Conservation (phyloP, 2,888 invertebrate species). For the Drosophila rellima region DNA sequence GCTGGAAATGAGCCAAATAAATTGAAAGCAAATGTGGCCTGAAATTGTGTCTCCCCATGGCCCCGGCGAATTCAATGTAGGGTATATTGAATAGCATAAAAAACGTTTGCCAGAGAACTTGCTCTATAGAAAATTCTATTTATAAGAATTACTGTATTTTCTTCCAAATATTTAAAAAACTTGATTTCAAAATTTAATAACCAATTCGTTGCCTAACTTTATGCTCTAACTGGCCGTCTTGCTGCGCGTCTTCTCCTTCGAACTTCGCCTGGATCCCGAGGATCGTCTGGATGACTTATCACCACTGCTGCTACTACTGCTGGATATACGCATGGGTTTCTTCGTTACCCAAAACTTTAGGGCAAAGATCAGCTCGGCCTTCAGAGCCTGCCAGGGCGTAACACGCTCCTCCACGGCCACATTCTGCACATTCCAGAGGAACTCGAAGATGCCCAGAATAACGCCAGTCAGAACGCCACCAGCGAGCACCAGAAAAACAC, state of each 20-base stretch:
- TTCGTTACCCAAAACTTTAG: conserved; percentile 91
- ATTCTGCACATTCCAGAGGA: conserved; percentile 93
- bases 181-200: conserved; percentile 8
- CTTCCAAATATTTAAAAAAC: conserved; percentile 31
- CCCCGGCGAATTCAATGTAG: conserved; percentile 42
- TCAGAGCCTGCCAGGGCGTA: conserved; percentile 89
- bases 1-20: conserved; percentile 70
- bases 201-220: conserved; percentile 6
- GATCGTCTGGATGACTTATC: conserved; percentile 74
- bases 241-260: conserved; percentile 72
- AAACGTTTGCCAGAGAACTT: conserved; percentile 20
- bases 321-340: conserved; percentile 88
- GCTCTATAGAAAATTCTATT: conserved; percentile 27
- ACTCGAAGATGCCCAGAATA: conserved; percentile 93
- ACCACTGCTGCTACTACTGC: conserved; percentile 62
- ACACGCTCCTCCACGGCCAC: conserved; percentile 92
- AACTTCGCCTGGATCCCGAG: conserved; percentile 66
- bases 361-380: conserved; percentile 90
- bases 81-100: conserved; percentile 37
- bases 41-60: conserved; percentile 39
- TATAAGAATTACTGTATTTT: conserved; percentile 22
- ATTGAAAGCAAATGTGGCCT: conserved; percentile 41
- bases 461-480: conserved; percentile 90
- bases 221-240: conserved; percentile 56
- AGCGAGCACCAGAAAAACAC: conserved; percentile 94